A percentile compares a stretch with the other conserved stretches of the same genome.
These are phyloP conservation scores for Bergia puertoricense DNA, from an alignment of 92 coral and sea anemone species.

Conservation along the genomic window DNA sequence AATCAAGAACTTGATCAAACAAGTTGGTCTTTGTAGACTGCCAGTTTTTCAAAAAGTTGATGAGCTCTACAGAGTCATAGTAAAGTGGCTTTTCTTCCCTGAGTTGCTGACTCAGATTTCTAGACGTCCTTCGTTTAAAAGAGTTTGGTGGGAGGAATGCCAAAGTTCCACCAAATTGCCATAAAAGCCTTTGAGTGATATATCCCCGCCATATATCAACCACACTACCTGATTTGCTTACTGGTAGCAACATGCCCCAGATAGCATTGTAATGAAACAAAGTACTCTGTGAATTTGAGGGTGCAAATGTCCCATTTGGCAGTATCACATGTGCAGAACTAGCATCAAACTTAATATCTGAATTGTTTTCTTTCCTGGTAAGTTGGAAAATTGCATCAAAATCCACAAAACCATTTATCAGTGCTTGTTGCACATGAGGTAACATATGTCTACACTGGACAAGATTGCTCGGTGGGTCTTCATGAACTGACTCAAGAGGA, in stretches of 20 bases:
- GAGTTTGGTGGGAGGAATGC: slow-evolving; percentile 31
- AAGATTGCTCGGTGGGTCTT: background rate
- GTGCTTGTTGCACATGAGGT: slow-evolving; percentile 31
- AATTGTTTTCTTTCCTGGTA: slow-evolving; percentile 13
- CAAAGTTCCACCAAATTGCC: slow-evolving; percentile 16
- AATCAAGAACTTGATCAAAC: slow-evolving; percentile 30
- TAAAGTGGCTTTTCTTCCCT: slow-evolving; percentile 16
- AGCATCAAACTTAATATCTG: background rate
- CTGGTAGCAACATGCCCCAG: slow-evolving; percentile 42
- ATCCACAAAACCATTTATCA: slow-evolving; percentile 20
- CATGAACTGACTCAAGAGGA: slow-evolving; percentile 25
- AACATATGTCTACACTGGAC: background rate
- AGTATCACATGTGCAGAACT: background rate
- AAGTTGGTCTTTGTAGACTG: slow-evolving; percentile 14
- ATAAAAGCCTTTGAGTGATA: slow-evolving; percentile 24
- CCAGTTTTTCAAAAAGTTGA: slow-evolving; percentile 21
- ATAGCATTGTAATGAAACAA: slow-evolving; percentile 32
- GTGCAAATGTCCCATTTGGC: slow-evolving; percentile 37
- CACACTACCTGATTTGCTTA: slow-evolving; percentile 10
- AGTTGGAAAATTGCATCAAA: slow-evolving; percentile 14
- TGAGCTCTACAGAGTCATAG: slow-evolving; percentile 11
- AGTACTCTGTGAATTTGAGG: slow-evolving; percentile 19
- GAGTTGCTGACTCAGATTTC: background rate
- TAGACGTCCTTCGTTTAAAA: background rate
- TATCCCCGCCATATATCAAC: slow-evolving; percentile 42